Percentiles rank a stretch among this genome's conserved stretches.
Conservation (phyloP, 2,888 invertebrate genomes). For the Drosophila koepferae region DNA sequence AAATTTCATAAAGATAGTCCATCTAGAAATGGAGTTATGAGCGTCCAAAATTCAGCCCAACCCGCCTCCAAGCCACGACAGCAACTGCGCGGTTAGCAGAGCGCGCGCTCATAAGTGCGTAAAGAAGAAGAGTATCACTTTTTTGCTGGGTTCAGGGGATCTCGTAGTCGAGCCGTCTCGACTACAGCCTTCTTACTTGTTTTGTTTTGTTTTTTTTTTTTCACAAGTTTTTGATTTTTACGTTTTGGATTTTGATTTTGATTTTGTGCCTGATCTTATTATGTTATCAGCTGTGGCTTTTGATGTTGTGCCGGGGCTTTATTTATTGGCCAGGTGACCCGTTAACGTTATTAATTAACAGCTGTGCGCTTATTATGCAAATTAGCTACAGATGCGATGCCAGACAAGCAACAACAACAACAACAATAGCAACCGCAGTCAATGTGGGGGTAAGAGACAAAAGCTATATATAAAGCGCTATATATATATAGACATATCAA, state of each 20-base stretch:
- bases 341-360: conserved; percentile 80
- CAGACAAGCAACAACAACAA: conserved; percentile 18
- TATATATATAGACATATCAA: conserved; percentile 41
- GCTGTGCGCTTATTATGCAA: conserved; percentile 79
- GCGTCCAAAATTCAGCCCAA: no score
- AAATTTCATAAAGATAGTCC: no score
- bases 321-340: conserved; percentile 59
- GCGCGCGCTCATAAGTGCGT: no score
- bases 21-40: no score
- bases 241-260: conserved; percentile 2
- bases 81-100: no score
- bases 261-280: conserved; percentile 15
- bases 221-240: conserved; percentile 8
- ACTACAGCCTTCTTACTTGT: no score
- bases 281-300: conserved; percentile 41
- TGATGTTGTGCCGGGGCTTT: conserved; percentile 64
- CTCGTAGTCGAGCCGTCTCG: no score
- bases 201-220: no score
- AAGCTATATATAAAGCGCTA: conserved; percentile 11
- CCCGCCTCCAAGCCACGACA: no score
- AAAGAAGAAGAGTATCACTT: no score
- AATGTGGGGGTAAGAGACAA: conserved; percentile 42
- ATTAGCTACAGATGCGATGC: conserved; percentile 65
- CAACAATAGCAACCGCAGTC: not conserved
- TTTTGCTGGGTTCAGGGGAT: no score